phyloP scores from a whole-genome alignment of 2,113 vertebrate genomes.

The Pelmatolapia mariae region DNA sequence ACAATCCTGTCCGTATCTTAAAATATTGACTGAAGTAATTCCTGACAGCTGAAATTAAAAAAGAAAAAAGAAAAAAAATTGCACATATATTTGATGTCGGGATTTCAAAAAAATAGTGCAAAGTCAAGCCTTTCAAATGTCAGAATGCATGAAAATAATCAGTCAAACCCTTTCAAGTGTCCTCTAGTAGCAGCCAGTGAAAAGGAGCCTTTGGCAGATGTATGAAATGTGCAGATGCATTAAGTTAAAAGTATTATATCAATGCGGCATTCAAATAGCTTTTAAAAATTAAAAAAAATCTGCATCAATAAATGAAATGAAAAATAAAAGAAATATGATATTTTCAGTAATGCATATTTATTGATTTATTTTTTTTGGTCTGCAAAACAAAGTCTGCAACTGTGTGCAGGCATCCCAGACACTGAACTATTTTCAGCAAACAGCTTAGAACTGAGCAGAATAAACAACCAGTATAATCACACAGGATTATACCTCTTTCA shows the following conservation, averaged over 20 bases:
- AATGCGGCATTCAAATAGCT: not conserved
- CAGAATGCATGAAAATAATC: not conserved
- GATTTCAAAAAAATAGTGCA: rapidly evolving
- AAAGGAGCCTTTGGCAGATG: not conserved
- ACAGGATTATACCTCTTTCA: slow-evolving; percentile 11
- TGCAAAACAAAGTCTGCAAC: not conserved
- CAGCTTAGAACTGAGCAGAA: slow-evolving; percentile 1
- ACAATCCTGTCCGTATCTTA: not conserved
- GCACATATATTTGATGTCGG: not conserved
- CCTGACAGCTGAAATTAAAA: not conserved
- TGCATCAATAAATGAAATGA: not conserved
- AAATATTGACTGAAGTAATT: not conserved
- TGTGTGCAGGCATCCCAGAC: not conserved
- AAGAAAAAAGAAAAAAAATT: not conserved
- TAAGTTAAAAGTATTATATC: not conserved
- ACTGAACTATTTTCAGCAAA: slow-evolving; percentile 18
- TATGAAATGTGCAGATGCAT: not conserved
- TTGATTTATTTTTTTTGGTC: not conserved
- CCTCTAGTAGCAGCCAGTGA: not conserved
- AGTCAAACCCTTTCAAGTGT: not conserved
- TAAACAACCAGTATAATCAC: slow-evolving; percentile 33
- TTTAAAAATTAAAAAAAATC: not conserved
- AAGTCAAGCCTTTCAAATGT: not conserved
- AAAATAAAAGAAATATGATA: not conserved
- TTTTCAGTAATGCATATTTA: not conserved